Percentiles rank a stretch among this genome's conserved stretches.
phyloP scores from a whole-genome alignment of 2,113 vertebrate species.

The Misgurnus mizolepis region DNA sequence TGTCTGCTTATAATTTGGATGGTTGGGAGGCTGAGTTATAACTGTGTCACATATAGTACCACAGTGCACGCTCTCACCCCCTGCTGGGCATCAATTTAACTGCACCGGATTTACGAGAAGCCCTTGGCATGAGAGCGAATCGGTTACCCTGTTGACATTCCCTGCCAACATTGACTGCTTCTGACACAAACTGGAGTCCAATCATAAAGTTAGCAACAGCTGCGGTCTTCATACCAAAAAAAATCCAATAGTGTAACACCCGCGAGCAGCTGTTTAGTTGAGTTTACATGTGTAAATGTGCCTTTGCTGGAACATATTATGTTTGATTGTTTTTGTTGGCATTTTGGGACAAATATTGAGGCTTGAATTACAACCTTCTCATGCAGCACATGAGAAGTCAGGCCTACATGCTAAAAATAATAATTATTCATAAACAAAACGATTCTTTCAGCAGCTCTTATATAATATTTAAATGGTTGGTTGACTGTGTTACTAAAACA shows the following conservation, averaged over 20 bases:
- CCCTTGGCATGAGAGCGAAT: slow-evolving; percentile 50
- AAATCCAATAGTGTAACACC: slow-evolving; percentile 53
- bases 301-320: neutral
- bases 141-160: slow-evolving; percentile 53
- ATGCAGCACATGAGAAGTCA: neutral
- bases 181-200: slow-evolving; percentile 48
- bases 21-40: neutral
- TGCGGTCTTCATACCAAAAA: slow-evolving; percentile 56
- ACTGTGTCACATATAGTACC: slow-evolving; percentile 7
- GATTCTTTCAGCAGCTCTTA: slow-evolving; percentile 1
- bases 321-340: slow-evolving; percentile 16
- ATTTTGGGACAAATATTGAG: slow-evolving; percentile 1
- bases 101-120: slow-evolving; percentile 46
- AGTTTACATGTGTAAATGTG: slow-evolving; percentile 29
- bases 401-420: neutral
- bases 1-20: slow-evolving; percentile 9
- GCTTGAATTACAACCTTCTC: neutral
- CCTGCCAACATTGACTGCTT: slow-evolving; percentile 58
- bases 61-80: slow-evolving; percentile 45
- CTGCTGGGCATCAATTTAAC: slow-evolving; percentile 53
- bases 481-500: neutral
- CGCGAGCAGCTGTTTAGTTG: slow-evolving; percentile 37
- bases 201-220: slow-evolving; percentile 62
- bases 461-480: neutral
- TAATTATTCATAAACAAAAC: neutral